phyloP scores from a whole-genome alignment of 2,797 vertebrate species.

The Gobio occitaniae region DNA sequence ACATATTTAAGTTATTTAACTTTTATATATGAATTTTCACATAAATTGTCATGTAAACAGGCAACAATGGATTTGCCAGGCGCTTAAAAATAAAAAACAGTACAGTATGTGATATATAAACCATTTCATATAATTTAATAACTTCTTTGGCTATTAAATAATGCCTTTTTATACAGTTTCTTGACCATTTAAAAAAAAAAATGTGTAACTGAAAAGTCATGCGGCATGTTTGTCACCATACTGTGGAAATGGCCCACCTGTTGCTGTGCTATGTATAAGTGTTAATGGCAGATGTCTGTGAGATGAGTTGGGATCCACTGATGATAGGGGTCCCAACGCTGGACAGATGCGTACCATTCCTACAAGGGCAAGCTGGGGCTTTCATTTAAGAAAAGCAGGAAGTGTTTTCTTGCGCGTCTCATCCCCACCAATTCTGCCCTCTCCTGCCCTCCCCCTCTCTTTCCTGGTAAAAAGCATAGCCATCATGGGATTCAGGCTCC shows the following conservation, averaged over 20 bases:
- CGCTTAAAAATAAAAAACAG: background rate
- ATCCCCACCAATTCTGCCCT: slow-evolving; percentile 56
- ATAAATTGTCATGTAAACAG: background rate
- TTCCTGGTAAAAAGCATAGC: slow-evolving; percentile 57
- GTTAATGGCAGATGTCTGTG: background rate
- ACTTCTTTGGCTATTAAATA: background rate
- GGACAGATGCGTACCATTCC: slow-evolving; percentile 50
- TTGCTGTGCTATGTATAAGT: background rate
- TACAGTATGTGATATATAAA: background rate
- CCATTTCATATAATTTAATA: background rate
- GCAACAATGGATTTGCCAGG: background rate
- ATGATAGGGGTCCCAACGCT: background rate
- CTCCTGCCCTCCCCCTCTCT: slow-evolving; percentile 52
- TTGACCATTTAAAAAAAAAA: background rate
- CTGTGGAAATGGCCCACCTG: slow-evolving; percentile 2
- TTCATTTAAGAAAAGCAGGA: slow-evolving; percentile 56
- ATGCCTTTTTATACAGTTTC: background rate
- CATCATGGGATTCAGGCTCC: slow-evolving; percentile 57
- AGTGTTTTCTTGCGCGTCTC: slow-evolving; percentile 51
- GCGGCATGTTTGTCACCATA: background rate
- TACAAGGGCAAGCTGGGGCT: slow-evolving; percentile 46
- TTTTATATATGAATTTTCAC: background rate
- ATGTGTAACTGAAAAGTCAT: background rate
- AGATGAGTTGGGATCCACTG: background rate
- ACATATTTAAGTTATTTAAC: too few relatives aligned